Base-by-base conservation (phyloP, 2,797 vertebrate species). In the Nyctibius grandis region DNA sequence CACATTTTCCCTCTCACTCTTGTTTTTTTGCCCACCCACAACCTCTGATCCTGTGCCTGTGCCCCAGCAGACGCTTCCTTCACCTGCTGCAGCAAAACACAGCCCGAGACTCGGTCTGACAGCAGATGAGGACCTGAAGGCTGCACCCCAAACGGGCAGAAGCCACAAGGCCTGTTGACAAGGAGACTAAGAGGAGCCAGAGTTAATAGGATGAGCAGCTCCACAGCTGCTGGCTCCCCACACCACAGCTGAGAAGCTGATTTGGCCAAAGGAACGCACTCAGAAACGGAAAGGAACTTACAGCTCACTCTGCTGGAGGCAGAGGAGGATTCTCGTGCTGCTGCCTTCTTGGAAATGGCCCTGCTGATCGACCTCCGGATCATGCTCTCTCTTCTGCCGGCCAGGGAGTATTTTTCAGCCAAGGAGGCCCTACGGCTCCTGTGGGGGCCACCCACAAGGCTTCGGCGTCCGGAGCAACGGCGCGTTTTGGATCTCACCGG, bases 241-340 rank as follows among this genome's bases (percentile, higher is more conserved):
- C 40, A 22, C 51, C 18, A 34, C 14, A 80, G 31, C 26, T 4
- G 0, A 65, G n/a, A 29, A 42, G 59, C 36, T 0, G 25, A 5
- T 18, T 50, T 29, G 40, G 51, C 57, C 56, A 57, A 33, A 50
- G 1, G 10, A 61, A 73, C 1, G 6, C 21, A 44, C 75, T 64
- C 5, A 4, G 14, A 33, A 44, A 15, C 38, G 3, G 12, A 15
- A 29, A 9, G 21, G 3, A 7, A 97, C 98, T 99, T 96, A 99
- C 99, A 98, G 96, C 98, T 98, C 80, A 95, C 72, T 38, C 96
- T 98, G 97, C 98, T 97, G 14, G 98, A 98, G 67, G 98, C 98
- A 1, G 97, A 97, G 6, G 98, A 98, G 10, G 96, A 98, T 29
- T 97, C 97, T 15, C 10, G 56, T 0, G 90, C 91, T 1, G 97